These are phyloP conservation scores for Euplagia quadripunctaria DNA, from an alignment of 2,888 invertebrate species.

Conservation along the genomic window DNA sequence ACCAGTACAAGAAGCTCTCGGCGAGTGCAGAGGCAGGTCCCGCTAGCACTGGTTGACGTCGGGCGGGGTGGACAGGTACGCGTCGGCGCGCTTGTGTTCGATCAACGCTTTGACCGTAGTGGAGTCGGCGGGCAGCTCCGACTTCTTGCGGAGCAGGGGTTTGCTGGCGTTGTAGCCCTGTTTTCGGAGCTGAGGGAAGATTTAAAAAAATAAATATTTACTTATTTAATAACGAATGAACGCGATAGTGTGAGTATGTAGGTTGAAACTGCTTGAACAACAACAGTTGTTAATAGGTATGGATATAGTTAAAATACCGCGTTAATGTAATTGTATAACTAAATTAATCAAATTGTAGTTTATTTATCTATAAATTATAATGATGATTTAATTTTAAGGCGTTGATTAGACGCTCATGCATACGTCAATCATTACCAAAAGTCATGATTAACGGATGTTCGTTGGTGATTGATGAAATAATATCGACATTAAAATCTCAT, in stretches of 20 bases:
- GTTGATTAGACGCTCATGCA: no score
- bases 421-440: no score
- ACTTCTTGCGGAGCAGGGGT: constrained; percentile 97
- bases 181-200: constrained; percentile 84
- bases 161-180: constrained; percentile 91
- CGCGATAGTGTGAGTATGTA: background rate
- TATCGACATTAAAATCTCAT: no score
- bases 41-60: constrained; percentile 96
- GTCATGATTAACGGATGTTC: no score
- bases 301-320: no score
- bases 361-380: no score
- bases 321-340: no score
- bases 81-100: constrained; percentile 97
- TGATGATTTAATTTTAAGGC: no score
- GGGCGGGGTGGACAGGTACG: constrained; percentile 94
- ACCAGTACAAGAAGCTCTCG: constrained; percentile 10
- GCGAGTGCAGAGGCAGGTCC: background rate
- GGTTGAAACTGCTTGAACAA: background rate
- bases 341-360: no score
- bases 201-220: background rate
- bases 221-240: background rate
- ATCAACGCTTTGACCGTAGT: constrained; percentile 96
- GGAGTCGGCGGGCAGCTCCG: constrained; percentile 97
- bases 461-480: no score
- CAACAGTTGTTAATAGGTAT: no score